These are phyloP conservation scores for Pseudorectes ferrugineus DNA, from an alignment of 2,113 vertebrate genomes.

Conservation along the genomic window DNA sequence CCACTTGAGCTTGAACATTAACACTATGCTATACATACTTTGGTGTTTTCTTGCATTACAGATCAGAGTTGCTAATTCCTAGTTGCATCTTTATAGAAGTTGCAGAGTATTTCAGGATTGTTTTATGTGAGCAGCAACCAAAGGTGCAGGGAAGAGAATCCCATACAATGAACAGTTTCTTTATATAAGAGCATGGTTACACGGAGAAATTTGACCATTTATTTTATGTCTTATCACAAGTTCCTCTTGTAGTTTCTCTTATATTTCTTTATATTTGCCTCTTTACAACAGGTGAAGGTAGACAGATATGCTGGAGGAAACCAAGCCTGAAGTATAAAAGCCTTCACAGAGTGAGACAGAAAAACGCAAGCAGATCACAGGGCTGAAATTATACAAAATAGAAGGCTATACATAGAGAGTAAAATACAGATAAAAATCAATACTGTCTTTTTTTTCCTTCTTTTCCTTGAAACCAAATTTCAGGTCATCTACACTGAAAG, in stretches of 20 bases:
- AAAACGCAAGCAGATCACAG: background rate
- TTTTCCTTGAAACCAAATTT: background rate
- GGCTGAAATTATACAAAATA: background rate
- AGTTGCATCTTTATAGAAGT: background rate
- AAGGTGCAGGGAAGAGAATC: background rate
- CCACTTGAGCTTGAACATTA: background rate
- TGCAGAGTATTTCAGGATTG: background rate
- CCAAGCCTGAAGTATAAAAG: background rate
- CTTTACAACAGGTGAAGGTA: background rate
- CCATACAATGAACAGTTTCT: accelerated
- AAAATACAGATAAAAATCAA: background rate
- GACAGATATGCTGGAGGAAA: background rate
- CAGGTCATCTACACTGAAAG: background rate
- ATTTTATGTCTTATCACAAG: background rate
- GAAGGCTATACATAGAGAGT: background rate
- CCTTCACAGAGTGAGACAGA: background rate
- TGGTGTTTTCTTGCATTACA: background rate
- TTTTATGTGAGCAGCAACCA: background rate
- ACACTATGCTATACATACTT: accelerated
- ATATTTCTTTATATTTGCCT: background rate
- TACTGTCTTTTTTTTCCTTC: background rate
- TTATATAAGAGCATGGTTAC: background rate
- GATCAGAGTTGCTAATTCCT: background rate
- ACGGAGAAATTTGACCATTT: background rate
- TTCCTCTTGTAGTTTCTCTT: background rate